Base-by-base conservation (phyloP, 1,140 invertebrate genomes). In the Bombus terrestris region DNA sequence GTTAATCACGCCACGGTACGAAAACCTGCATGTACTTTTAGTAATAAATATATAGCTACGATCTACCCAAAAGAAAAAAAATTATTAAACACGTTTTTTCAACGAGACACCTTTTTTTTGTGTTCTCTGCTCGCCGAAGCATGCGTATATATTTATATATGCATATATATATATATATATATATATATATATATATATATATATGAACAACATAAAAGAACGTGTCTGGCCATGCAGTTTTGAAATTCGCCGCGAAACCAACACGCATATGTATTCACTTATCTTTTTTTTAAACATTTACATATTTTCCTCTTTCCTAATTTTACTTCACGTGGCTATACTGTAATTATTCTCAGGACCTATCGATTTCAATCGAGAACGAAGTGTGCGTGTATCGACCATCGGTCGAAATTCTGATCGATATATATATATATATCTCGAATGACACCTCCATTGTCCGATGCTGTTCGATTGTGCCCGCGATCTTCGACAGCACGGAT, bases 321-420 rank as follows among this genome's bases (percentile, higher is more conserved):
- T 66, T 80, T 66, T 43, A 53, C 78, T 82, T 59, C 77, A 73
- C 71, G 85, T 85, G 88, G 79, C 88, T 84, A 81, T 69, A 81
- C 82, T 59, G 78, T 89, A 85, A 85, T 85, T 90, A 89, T 90
- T 90, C 81, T 90, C 88, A 90, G 88, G 89, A 90, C 81, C 85
- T 90, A 53, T 89, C 88, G 88, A 87, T 90, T 89, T 85, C 89
- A n/a, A 87, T 83, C 84, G 69, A 74, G 79, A 80, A 89, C 64
- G 79, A 88, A 79, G 22, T 76, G 64, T 68, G 64, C 62, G 47
- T 53, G 47, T 53, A 77, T 76, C 57, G 57, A 32, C 62, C 41
- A 25, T 28, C 37, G 57, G 57, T 59, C 35, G 37, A 72, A 25
- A 41, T 15, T 73, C 37, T 25, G 64, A 37, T 59, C 47, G n/a